Percentiles rank a stretch among this genome's conserved stretches.
Conservation (phyloP, 2,113 vertebrate genomes). For the Phrynosoma platyrhinos region DNA sequence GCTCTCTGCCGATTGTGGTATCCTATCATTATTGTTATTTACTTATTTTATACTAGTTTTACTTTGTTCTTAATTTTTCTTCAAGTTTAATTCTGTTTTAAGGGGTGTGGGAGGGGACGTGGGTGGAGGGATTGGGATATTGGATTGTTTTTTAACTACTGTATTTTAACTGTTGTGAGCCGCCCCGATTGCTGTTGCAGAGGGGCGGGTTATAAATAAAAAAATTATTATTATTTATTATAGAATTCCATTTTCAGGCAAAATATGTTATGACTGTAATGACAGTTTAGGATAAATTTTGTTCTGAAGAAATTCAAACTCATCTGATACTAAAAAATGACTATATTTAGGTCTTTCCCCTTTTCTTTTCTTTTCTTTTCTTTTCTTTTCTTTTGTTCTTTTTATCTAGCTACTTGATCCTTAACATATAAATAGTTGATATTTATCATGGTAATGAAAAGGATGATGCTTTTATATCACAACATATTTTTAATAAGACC, state of each 20-base stretch:
- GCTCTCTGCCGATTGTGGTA: no score
- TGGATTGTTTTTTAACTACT: no score
- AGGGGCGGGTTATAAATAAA: no score
- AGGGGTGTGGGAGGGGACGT: no score
- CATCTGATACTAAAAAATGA: background rate
- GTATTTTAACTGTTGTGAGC: no score
- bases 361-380: background rate
- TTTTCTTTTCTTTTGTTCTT: background rate
- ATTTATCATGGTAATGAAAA: slow-evolving; percentile 41
- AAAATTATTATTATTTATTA: no score
- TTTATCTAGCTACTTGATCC: slow-evolving; percentile 4
- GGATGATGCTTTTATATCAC: slow-evolving; percentile 22
- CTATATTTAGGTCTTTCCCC: background rate
- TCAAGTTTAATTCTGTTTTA: no score
- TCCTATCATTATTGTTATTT: no score
- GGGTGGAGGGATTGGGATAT: no score
- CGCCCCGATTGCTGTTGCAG: no score
- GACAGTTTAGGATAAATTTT: slow-evolving; percentile 24
- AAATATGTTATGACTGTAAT: background rate
- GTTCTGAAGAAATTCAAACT: background rate
- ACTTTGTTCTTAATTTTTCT: no score
- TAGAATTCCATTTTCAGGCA: slow-evolving; percentile 24
- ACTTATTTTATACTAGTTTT: no score
- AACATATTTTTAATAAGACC: slow-evolving; percentile 23
- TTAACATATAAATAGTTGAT: background rate